Evolutionary conservation across 2,797 vertebrate genomes (phyloP).

Genomic region (Coregonus ussuriensis): DNA sequence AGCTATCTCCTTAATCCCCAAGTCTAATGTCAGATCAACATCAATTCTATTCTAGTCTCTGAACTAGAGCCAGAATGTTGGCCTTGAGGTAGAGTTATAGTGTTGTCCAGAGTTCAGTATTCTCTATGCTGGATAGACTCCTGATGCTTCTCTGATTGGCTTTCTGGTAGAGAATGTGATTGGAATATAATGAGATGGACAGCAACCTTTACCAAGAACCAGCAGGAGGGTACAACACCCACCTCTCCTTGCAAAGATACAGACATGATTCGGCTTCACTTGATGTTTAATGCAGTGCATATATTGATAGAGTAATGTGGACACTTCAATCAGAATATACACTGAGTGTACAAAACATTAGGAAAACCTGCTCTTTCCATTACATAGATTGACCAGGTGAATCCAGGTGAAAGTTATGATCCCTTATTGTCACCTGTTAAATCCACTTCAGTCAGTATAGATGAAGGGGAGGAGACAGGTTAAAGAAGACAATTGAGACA

Average conservation of each 20-base stretch:
- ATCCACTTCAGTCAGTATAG: no score
- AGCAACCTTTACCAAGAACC: background rate
- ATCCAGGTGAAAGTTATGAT: no score
- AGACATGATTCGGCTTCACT: conserved; percentile 50
- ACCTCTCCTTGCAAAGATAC: conserved; percentile 6
- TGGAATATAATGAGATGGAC: conserved; percentile 21
- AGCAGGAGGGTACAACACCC: conserved; percentile 14
- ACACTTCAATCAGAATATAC: no score
- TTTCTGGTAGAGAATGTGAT: conserved; percentile 30
- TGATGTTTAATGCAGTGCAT: background rate
- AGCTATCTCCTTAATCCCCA: no score
- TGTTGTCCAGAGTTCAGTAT: conserved; percentile 49
- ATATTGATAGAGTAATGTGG: background rate
- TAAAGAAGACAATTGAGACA: no score
- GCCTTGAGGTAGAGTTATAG: background rate
- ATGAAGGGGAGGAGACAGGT: no score
- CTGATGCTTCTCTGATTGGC: conserved; percentile 31
- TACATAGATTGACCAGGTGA: no score
- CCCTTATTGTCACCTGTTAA: no score
- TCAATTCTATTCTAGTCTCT: no score
- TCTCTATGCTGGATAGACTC: conserved; percentile 44
- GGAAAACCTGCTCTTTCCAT: no score
- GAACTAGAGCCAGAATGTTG: conserved; percentile 5
- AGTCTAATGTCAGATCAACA: no score
- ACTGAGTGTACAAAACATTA: no score